Base-by-base conservation (phyloP, 2,113 vertebrate genomes). In the Scartelaos histophorus region DNA sequence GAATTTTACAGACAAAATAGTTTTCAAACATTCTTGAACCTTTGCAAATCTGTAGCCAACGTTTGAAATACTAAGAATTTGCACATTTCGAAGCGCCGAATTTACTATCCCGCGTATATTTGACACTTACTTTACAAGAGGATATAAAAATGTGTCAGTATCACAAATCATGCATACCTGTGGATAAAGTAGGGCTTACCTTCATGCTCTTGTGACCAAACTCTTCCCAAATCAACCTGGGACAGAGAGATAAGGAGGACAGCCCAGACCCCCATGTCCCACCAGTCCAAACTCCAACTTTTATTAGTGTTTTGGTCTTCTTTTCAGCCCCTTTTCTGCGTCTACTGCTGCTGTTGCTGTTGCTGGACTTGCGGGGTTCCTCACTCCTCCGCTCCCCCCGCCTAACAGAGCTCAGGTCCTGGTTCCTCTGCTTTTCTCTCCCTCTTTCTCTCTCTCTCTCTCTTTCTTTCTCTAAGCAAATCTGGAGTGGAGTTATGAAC, bases 231-330 rank as follows among this genome's bases (percentile, higher is more conserved):
- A 86, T 93, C 92, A 76, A 90, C 91, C 90, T 92, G 93, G 80
- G 90, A 92, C 74, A 94, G 91, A 85, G 90, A 93, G 85, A 94
- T 88, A 69, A 94, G 85, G 86, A 94, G 83, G 85, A 94, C 79
- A 66, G 90, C 87, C 73, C 85, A 92, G 57, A 94, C 83, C 87
- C 91, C 89, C 93, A 94, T 94, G 86, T 91, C 91, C 89, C 45
- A 77, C 75, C 57, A 66, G 66, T 81, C 77, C 88, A 72, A 79
- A 82, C 84, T 85, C 83, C 43, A 24, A 34, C 90, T 70, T 76
- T 80, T 80, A 78, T 68, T 66, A 49, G 76, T 85, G 73, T 68
- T 49, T 82, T 29, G 19, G 53, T 25, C 73, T 64, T 53, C 73
- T 72, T 47, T 61, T 70, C 73, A 69, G 75, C 77, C 21, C 13